These are phyloP conservation scores for Hybos culiciformis DNA, from an alignment of 2,888 invertebrate species.

Conservation along the genomic window DNA sequence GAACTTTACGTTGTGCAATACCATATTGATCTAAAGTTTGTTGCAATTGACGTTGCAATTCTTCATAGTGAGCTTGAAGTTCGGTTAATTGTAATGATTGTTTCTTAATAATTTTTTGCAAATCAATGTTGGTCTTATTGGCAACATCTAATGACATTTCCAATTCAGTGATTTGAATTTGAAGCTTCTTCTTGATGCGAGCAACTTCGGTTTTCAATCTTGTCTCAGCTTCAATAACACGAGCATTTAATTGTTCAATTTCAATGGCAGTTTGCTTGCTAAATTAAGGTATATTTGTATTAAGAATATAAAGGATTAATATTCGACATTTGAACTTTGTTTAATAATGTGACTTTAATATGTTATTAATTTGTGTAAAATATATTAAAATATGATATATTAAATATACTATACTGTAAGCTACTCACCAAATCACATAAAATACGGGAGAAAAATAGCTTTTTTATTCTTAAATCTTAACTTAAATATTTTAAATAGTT, in stretches of 20 bases:
- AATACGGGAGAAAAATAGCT: too few relatives aligned
- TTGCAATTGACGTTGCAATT: conserved; percentile 89
- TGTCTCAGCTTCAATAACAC: conserved; percentile 91
- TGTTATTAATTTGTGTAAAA: too few relatives aligned
- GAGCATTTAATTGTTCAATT: conserved; percentile 89
- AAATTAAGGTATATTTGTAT: too few relatives aligned
- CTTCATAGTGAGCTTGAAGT: conserved; percentile 91
- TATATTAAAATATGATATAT: too few relatives aligned
- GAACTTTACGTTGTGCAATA: conserved; percentile 79
- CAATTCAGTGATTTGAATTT: conserved; percentile 92
- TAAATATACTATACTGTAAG: too few relatives aligned
- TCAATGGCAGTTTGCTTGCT: conserved; percentile 97
- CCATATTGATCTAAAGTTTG: conserved; percentile 88
- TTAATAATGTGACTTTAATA: too few relatives aligned
- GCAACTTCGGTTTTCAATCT: conserved; percentile 89
- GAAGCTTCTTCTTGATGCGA: conserved; percentile 98
- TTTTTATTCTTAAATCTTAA: too few relatives aligned
- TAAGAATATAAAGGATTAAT: background rate
- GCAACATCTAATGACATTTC: conserved; percentile 94
- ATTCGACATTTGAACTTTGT: too few relatives aligned
- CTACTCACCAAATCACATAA: too few relatives aligned
- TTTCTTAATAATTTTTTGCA: conserved; percentile 96
- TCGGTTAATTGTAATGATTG: conserved; percentile 84
- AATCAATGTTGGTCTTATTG: conserved; percentile 94
- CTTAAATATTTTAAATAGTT: too few relatives aligned